phyloP scores from a whole-genome alignment of 2,888 invertebrate genomes.

The Apodemia zela region DNA sequence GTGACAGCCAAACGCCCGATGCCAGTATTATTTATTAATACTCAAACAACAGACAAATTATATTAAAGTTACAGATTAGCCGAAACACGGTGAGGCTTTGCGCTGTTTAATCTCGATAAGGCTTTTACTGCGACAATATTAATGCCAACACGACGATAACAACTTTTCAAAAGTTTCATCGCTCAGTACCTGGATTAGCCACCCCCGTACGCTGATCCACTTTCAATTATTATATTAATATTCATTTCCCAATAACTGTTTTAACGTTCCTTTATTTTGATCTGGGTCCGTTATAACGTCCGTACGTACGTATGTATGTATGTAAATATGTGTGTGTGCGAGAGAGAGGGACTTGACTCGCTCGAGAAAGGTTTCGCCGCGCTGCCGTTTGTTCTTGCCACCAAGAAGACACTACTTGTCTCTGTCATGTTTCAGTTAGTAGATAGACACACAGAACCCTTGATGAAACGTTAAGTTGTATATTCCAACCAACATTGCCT shows the following conservation, averaged over 20 bases:
- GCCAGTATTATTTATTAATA: neutral
- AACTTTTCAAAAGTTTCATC: neutral
- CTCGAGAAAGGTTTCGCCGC: too few relatives aligned
- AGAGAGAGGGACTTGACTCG: too few relatives aligned
- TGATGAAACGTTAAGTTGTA: too few relatives aligned
- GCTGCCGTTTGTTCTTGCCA: too few relatives aligned
- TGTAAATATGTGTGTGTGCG: too few relatives aligned
- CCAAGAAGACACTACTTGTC: too few relatives aligned
- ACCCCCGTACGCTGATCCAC: neutral
- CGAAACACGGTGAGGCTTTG: neutral
- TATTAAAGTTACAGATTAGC: neutral
- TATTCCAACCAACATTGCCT: too few relatives aligned
- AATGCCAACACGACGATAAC: neutral
- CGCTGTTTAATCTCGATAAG: neutral
- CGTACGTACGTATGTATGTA: too few relatives aligned
- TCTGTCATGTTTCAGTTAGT: too few relatives aligned
- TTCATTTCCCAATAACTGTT: neutral
- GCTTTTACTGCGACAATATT: neutral
- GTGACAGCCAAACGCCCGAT: slow-evolving; percentile 1
- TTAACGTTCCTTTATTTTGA: neutral
- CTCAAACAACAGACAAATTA: neutral
- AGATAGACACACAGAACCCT: too few relatives aligned
- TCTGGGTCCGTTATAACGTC: too few relatives aligned
- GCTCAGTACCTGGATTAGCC: neutral
- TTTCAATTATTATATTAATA: neutral